phyloP scores from a whole-genome alignment of 2,888 invertebrate species.

The Zonitis immaculata region DNA sequence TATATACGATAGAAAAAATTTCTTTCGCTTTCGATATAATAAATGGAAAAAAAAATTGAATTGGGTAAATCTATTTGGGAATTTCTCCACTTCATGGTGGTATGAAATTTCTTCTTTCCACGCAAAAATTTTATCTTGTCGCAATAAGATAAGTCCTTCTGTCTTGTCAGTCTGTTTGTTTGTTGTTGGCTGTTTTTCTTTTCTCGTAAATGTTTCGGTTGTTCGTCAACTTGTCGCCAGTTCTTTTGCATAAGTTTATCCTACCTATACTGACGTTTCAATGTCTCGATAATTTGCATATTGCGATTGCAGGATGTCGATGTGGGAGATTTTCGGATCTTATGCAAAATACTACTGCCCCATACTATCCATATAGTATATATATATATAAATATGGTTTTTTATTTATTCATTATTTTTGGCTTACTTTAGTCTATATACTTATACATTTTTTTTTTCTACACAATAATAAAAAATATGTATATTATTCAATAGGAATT shows the following conservation, averaged over 20 bases:
- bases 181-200: not conserved
- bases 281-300: not conserved
- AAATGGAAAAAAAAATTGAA: too few relatives aligned
- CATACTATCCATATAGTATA: too few relatives aligned
- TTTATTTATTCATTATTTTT: too few relatives aligned
- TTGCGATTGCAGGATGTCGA: not conserved
- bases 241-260: conserved; percentile 1
- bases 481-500: not conserved
- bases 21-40: too few relatives aligned
- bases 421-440: not conserved
- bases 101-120: not conserved
- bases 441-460: not conserved
- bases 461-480: not conserved
- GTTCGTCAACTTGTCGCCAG: conserved; percentile 2
- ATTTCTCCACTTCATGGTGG: not conserved
- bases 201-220: not conserved
- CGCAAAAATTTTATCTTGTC: not conserved
- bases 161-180: not conserved
- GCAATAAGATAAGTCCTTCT: not conserved
- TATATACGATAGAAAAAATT: too few relatives aligned
- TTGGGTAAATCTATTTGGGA: not conserved
- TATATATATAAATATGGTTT: too few relatives aligned
- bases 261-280: not conserved
- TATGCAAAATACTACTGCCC: not conserved
- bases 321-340: conserved; percentile 1